Evolutionary conservation across 1,140 invertebrate genomes (phyloP).

Genomic region (Thaumatotibia leucotreta): DNA sequence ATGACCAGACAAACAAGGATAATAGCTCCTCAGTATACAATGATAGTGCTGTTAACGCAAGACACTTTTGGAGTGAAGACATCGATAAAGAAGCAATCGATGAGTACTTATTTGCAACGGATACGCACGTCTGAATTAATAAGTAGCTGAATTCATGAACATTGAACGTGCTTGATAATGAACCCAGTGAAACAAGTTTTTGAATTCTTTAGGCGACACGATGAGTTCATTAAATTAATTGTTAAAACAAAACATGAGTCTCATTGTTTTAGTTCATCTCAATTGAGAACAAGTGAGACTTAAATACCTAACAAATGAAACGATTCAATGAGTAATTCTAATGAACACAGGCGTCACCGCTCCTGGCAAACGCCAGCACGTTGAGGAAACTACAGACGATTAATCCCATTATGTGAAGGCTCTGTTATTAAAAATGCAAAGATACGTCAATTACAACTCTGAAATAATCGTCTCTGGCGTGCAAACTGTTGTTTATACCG

Average conservation of each 20-base stretch:
- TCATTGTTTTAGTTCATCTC: slow-evolving; percentile 49
- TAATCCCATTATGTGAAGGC: slow-evolving; percentile 1
- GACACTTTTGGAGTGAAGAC: slow-evolving; percentile 16
- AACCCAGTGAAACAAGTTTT: not conserved
- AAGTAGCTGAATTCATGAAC: slow-evolving; percentile 3
- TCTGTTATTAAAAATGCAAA: not conserved
- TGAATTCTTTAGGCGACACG: not conserved
- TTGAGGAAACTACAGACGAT: slow-evolving; percentile 13
- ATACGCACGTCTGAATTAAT: slow-evolving; percentile 7
- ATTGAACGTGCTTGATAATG: not conserved
- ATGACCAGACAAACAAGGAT: slow-evolving; percentile 62
- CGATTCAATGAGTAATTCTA: slow-evolving; percentile 60
- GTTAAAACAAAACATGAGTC: slow-evolving; percentile 22
- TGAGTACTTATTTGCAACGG: not conserved
- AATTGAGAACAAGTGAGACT: slow-evolving; percentile 56
- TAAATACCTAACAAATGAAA: slow-evolving; percentile 59
- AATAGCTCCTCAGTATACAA: slow-evolving; percentile 39
- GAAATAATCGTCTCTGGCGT: not conserved
- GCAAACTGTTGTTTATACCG: not conserved
- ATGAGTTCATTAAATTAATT: slow-evolving; percentile 12
- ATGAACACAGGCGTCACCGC: slow-evolving; percentile 48
- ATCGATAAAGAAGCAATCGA: slow-evolving; percentile 12
- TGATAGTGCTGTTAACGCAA: slow-evolving; percentile 38
- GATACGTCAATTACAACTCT: not conserved
- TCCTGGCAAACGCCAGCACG: slow-evolving; percentile 28